phyloP scores from a whole-genome alignment of 2,888 invertebrate genomes.

The Spodoptera picta region DNA sequence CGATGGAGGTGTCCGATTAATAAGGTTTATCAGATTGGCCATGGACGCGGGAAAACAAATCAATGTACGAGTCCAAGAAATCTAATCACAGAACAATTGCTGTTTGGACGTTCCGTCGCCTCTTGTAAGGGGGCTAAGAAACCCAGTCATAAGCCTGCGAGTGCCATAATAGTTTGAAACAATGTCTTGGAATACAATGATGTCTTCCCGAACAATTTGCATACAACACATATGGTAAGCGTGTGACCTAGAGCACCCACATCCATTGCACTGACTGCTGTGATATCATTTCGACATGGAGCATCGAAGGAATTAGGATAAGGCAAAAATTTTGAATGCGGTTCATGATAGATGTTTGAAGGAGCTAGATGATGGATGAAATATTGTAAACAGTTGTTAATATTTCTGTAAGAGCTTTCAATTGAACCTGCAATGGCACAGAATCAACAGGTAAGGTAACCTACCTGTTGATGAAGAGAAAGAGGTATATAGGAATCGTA shows the following conservation, averaged over 20 bases:
- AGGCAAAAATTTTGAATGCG: background rate
- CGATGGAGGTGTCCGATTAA: background rate
- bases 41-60: conserved; percentile 11
- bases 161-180: conserved; percentile 28
- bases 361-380: no score
- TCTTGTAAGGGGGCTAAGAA: conserved; percentile 13
- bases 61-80: conserved; percentile 14
- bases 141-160: conserved; percentile 10
- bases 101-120: conserved; percentile 15
- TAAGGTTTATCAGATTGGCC: conserved; percentile 25
- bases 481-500: no score
- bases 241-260: conserved; percentile 42
- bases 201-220: conserved; percentile 36
- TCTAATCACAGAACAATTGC: conserved; percentile 11
- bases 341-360: no score
- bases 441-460: no score
- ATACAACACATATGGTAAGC: conserved; percentile 32
- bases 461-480: no score
- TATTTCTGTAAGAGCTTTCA: no score
- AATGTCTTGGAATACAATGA: conserved; percentile 32
- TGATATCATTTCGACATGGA: conserved; percentile 35
- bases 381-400: no score
- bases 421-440: no score
- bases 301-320: conserved; percentile 7
- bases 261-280: conserved; percentile 17